A percentile compares a stretch with the other conserved stretches of the same genome.
Evolutionary conservation across 2,888 invertebrate species (phyloP).

Genomic region (Monochamus alternatus): DNA sequence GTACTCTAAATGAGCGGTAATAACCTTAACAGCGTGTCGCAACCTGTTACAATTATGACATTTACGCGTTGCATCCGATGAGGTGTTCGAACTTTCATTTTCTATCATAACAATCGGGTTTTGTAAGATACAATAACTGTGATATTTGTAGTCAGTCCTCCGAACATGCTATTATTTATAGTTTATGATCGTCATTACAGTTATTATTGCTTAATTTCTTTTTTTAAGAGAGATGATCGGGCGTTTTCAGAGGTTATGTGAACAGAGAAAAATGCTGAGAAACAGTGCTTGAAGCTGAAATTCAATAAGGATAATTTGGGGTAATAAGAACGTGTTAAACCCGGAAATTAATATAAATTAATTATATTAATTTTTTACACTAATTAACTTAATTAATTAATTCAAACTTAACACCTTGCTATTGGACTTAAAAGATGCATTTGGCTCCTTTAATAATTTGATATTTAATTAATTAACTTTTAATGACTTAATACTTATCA

Average conservation of each 20-base stretch:
- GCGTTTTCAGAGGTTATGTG: slow-evolving; percentile 26
- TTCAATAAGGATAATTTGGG: neutral
- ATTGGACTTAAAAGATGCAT: no score
- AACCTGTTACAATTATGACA: slow-evolving; percentile 36
- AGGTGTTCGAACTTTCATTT: slow-evolving; percentile 36
- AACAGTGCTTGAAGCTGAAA: neutral
- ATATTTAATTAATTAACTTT: no score
- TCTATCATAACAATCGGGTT: slow-evolving; percentile 26
- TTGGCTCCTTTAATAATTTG: no score
- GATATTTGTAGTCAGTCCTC: slow-evolving; percentile 24
- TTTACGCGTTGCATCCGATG: slow-evolving; percentile 28
- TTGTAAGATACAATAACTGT: slow-evolving; percentile 35
- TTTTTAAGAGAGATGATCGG: slow-evolving; percentile 14
- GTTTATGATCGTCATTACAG: neutral
- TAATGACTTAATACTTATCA: no score
- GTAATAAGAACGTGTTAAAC: no score
- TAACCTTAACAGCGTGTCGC: slow-evolving; percentile 24
- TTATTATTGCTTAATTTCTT: slow-evolving; percentile 28
- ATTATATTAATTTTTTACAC: no score
- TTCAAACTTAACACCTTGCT: no score
- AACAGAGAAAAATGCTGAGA: neutral
- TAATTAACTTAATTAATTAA: no score
- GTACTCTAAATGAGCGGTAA: slow-evolving; percentile 23
- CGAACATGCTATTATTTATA: slow-evolving; percentile 20
- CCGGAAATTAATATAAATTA: neutral